phyloP scores from a whole-genome alignment of 2,113 vertebrate genomes.

The Solenodon paradoxus region DNA sequence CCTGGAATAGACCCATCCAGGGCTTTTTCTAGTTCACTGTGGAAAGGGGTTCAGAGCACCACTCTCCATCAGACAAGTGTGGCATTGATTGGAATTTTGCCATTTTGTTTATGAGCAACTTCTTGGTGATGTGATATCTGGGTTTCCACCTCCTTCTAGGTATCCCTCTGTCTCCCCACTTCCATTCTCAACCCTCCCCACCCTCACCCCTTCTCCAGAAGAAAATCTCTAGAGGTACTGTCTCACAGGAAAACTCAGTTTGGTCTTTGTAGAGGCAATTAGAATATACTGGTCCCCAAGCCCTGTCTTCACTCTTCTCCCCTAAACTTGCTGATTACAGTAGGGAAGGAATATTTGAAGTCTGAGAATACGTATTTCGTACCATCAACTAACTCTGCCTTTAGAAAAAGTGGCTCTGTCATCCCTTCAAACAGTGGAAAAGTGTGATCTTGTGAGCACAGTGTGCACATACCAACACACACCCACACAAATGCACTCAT shows the following conservation, averaged over 20 bases:
- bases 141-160: neutral
- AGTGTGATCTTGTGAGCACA: neutral
- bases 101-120: neutral
- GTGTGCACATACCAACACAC: neutral
- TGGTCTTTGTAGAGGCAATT: neutral
- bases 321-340: neutral
- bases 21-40: neutral
- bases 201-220: fast-evolving
- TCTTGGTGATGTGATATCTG: neutral
- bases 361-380: neutral
- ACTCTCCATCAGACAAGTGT: neutral
- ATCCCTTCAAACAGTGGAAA: neutral
- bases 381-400: neutral
- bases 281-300: neutral
- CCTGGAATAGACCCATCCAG: neutral
- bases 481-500: neutral
- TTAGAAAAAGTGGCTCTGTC: neutral
- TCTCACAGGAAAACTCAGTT: neutral
- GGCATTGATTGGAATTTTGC: neutral
- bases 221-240: neutral
- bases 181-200: too few species aligned
- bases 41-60: neutral
- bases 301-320: neutral
- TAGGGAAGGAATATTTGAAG: neutral
- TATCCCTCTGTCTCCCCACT: too few species aligned